Evolutionary conservation across 2,113 vertebrate species (phyloP).

Genomic region (Erythrolamprus reginae): DNA sequence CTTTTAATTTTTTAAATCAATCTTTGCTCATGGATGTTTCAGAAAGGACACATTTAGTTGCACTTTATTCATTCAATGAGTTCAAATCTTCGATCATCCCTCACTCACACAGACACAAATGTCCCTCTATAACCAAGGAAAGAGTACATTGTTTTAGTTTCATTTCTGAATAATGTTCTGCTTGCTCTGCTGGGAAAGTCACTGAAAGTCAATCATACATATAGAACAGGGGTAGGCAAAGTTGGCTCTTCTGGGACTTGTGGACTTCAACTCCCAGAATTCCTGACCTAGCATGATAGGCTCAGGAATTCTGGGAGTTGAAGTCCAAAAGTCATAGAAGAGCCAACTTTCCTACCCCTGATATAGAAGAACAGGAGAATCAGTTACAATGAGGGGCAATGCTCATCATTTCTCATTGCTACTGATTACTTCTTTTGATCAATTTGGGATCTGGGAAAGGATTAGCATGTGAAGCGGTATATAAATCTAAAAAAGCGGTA

Average conservation of each 20-base stretch:
- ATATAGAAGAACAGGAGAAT: not conserved
- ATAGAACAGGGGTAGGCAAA: too few relatives aligned
- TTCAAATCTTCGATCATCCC: not conserved
- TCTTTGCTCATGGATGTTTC: not conserved
- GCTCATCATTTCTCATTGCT: not conserved
- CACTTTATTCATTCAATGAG: not conserved
- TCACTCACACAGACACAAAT: not conserved
- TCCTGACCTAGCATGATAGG: too few relatives aligned
- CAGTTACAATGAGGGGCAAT: not conserved
- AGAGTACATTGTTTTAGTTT: not conserved
- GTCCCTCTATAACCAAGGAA: not conserved
- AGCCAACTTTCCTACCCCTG: too few relatives aligned
- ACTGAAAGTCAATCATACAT: not conserved
- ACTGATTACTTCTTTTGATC: not conserved
- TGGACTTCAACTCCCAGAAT: too few relatives aligned
- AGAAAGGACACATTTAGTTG: not conserved
- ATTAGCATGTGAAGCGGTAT: too few relatives aligned
- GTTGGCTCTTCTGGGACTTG: too few relatives aligned
- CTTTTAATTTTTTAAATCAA: not conserved
- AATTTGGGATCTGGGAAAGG: not conserved
- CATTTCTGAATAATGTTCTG: not conserved
- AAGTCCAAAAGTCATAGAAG: too few relatives aligned
- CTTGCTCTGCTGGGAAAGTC: not conserved
- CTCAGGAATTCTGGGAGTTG: too few relatives aligned
- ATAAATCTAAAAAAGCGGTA: too few relatives aligned